Base-by-base conservation (phyloP, 2,113 vertebrate species). In the Arenaria interpres region DNA sequence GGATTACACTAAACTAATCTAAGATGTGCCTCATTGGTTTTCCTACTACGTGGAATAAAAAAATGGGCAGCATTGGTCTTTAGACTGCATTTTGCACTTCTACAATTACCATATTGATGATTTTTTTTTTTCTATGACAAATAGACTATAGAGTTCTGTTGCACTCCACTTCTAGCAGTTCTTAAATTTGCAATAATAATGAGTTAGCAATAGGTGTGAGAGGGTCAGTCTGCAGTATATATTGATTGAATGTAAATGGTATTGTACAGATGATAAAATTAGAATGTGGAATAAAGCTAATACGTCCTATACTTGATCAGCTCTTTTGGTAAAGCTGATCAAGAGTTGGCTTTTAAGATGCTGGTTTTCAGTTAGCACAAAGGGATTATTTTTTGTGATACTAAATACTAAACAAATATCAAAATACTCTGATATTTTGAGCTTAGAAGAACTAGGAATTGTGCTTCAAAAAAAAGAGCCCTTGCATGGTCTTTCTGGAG, bases 11-110 rank as follows among this genome's bases (percentile, higher is more conserved):
- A 88, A 95, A 94, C 39, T 88, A 80, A 89, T 85, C 77, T 79
- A 85, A 91, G 88, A 75, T 71, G 35, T 90, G 81, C 20, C 64
- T 90, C 87, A 96, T 88, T 89, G 95, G 77, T 89, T 97, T 94
- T 94, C 56, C 60, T 57, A 75, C 56, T 68, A 77, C 4, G 2
- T 82, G 37, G 73, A 95, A 88, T 89, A 91, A 92, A 73, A 68
- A 73, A 66, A 78, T 68, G 74, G 17, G 32, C 71, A 96, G 37
- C 28, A 16, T 59, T 92, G 67, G 57, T 85, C 63, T 94, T 96
- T 69, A 77, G 96, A 67, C 54, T 80, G 67, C 73, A 54, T 83
- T 97, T 89, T 48, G 60, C n/a, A 84, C 50, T 96, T 84, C 24
- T 56, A 45, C 45, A 95, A 79, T 85, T 95, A 89, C 74, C 79